These are phyloP conservation scores for Oscheius sp. DNA, from an alignment of 2,888 invertebrate genomes.

Conservation along the genomic window DNA sequence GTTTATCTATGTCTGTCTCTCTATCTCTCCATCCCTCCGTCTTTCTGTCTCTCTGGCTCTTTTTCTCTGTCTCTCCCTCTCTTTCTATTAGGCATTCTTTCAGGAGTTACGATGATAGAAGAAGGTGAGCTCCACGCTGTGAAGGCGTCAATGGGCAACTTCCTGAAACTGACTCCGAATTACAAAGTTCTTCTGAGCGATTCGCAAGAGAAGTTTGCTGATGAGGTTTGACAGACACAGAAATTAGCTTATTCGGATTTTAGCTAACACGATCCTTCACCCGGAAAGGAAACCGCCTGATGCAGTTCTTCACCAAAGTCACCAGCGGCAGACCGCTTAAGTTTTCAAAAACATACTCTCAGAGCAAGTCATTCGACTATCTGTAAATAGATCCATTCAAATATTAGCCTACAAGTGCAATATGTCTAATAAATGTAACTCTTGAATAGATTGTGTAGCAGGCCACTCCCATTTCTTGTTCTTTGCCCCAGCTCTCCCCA, in stretches of 20 bases:
- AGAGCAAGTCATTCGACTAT: conserved; percentile 44
- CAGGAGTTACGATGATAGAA: conserved; percentile 55
- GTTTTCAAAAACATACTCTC: conserved; percentile 54
- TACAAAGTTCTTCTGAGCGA: conserved; percentile 33
- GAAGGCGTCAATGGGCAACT: conserved; percentile 40
- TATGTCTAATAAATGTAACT: no score
- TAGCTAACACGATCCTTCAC: conserved; percentile 52
- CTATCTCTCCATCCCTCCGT: no score
- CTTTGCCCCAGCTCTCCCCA: no score
- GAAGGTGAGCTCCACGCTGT: conserved; percentile 51
- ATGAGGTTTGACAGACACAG: conserved; percentile 32
- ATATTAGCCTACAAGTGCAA: background rate
- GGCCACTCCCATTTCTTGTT: no score
- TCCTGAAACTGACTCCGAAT: conserved; percentile 45
- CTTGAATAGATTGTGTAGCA: no score
- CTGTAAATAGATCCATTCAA: conserved; percentile 3
- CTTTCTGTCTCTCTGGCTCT: no score
- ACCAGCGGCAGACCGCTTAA: conserved; percentile 48
- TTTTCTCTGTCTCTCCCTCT: no score
- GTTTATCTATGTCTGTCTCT: no score
- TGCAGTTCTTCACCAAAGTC: conserved; percentile 51
- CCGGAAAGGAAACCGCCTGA: conserved; percentile 45
- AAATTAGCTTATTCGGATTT: background rate
- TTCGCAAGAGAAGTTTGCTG: conserved; percentile 30
- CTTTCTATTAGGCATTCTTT: background rate